Evolutionary conservation across 1,140 invertebrate genomes (phyloP), one percentile per base, ranked within the genome.

Genomic region (Cryptotermes secundus): DNA sequence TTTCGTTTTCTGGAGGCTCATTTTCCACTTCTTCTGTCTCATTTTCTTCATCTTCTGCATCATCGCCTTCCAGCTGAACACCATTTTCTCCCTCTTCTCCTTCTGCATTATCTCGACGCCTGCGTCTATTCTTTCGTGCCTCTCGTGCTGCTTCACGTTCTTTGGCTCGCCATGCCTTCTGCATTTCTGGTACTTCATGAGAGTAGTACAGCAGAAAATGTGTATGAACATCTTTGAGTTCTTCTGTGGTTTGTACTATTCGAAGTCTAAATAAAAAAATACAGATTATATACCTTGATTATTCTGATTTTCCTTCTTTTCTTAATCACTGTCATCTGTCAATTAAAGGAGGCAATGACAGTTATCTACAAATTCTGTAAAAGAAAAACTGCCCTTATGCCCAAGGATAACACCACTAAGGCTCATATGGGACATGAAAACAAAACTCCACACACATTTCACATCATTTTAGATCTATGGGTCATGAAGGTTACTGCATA

Each of bases 141-240:
- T 87, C 87, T 53, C 86, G 85, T 80, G 86, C 87, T 80, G 86
- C 81, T 86, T 87, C 91, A 87, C 86, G 92, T 87, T 94, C 92
- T 87, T 94, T 95, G 80, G 89, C 89, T 80, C 91, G 90, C 87
- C 89, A 80, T 10, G 93, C 90, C 72, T 95, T 95, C 87, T 97
- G 95, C 97, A 98, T 98, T 83, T 93, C 92, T 1, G 95, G 94
- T 82, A 98, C 91, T 82, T 99, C 96, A 35, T 94, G 93, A 0
- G 95, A 95, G 88, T 99, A 99, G 88, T 99, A 98, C 0, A 99
- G 90, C 85, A 97, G 93, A 88, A 99, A 99, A 88, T 99, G 97
- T 86, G 95, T 94, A 89, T 99, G 97, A 1, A 97, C 94, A 88
- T 99, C 98, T 86, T 96, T 95, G 0, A 99, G 89, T 88, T 99